phyloP scores from a whole-genome alignment of 2,888 invertebrate species.

The Drosophila atroscutellata region DNA sequence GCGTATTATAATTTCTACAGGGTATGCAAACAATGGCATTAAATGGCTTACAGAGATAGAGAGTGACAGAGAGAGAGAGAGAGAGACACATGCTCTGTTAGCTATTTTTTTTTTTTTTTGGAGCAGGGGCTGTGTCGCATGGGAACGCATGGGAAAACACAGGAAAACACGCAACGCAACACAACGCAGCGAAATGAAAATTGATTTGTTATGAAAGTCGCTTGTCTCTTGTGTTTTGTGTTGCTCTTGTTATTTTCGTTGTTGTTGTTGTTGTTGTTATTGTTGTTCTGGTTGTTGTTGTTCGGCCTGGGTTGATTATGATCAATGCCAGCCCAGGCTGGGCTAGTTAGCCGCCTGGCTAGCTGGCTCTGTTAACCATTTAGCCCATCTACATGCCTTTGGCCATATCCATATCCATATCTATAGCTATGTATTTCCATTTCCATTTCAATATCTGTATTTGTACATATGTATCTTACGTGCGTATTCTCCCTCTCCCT shows the following conservation, averaged over 20 bases:
- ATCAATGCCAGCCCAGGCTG: conserved; percentile 41
- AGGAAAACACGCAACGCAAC: conserved; percentile 46
- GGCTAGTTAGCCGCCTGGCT: background rate
- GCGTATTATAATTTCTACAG: background rate
- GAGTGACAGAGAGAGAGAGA: no score
- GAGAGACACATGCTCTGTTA: background rate
- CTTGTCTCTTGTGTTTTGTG: conserved; percentile 14
- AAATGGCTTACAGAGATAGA: background rate
- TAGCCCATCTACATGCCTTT: background rate
- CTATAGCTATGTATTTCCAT: conserved; percentile 1
- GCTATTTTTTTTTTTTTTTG: background rate
- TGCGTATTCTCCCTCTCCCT: background rate
- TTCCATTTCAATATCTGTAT: conserved; percentile 11
- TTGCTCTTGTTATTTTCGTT: conserved; percentile 5
- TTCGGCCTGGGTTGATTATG: conserved; percentile 47
- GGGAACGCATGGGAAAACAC: conserved; percentile 36
- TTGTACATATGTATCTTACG: background rate
- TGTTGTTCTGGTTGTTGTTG: conserved; percentile 22
- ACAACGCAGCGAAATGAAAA: conserved; percentile 57
- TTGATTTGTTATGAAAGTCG: conserved; percentile 67
- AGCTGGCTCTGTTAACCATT: conserved; percentile 16
- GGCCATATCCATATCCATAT: background rate
- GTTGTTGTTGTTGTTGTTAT: conserved; percentile 22
- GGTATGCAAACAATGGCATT: conserved; percentile 19
- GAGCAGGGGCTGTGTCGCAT: conserved; percentile 21